phyloP scores from a whole-genome alignment of 2,113 vertebrate species.

The Megalops atlanticus region DNA sequence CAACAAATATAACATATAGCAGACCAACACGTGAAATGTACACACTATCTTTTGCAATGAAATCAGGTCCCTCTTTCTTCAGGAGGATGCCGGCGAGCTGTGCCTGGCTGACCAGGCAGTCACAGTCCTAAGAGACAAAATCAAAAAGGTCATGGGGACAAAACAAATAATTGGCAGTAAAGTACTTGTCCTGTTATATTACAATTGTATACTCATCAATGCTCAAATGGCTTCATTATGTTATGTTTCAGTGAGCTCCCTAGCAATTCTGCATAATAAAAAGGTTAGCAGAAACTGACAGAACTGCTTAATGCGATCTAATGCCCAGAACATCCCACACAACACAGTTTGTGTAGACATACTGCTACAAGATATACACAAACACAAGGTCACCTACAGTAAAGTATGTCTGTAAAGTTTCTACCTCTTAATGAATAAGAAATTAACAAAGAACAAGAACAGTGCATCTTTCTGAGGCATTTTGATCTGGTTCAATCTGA shows the following conservation, averaged over 20 bases:
- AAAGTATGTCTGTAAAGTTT: no score
- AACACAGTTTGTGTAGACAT: no score
- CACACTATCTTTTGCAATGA: conserved; percentile 87
- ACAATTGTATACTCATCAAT: neutral
- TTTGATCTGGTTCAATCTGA: no score
- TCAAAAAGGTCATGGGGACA: conserved; percentile 2
- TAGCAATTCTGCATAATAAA: neutral
- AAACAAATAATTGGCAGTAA: neutral
- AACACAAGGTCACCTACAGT: no score
- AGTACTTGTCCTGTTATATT: neutral
- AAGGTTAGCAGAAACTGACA: neutral
- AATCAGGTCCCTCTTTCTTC: conserved; percentile 87
- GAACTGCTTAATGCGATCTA: neutral
- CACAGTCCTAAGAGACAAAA: conserved; percentile 75
- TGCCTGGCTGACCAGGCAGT: conserved; percentile 86
- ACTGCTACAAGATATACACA: no score
- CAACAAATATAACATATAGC: neutral
- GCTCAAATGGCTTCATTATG: neutral
- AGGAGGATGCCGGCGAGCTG: conserved; percentile 83
- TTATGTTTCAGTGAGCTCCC: neutral
- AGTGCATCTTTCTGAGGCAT: no score
- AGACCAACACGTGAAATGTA: neutral
- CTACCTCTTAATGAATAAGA: no score
- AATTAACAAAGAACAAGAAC: no score
- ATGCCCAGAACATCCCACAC: no score